Base-by-base conservation (phyloP, 1,140 invertebrate genomes). In the Heliconius melpomene region DNA sequence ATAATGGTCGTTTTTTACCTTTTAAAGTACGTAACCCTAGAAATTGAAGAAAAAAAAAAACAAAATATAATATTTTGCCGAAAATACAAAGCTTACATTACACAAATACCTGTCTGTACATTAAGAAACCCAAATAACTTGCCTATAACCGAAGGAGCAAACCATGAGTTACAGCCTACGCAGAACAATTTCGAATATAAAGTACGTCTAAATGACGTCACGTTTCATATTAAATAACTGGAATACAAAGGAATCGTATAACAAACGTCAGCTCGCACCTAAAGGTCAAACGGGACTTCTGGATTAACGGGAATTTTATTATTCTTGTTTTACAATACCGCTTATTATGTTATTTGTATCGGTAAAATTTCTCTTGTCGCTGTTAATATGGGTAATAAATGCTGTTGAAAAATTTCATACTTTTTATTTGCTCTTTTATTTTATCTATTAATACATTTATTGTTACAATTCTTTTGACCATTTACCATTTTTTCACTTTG, bases 201-300 rank as follows among this genome's bases (percentile, higher is more conserved):
- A 82, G 81, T 84, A 79, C 79, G 80, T 85, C 82, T 82, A 84
- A 88, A 86, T 86, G 84, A 86, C 80, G 77, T 87, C 87, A 88
- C 87, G 88, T 89, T 88, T 82, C 80, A 85, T 86, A 87, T 89
- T 86, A 88, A 88, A 87, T 87, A 82, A 87, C 80, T 82, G 77
- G 60, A 82, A 79, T 84, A 78, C 74, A 76, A 73, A 73, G 78
- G 80, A 80, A 77, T 84, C 78, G 74, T 74, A 29, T 66, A 66
- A 66, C 60, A 66, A 66, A 66, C 60, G 60, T 66, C 60, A 66
- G 60, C 23, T 26, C 60, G 60, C 60, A 66, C 60, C 26, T 66
- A 66, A 29, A 66, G 60, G 60, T 66, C 60, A 66, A 66, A 66
- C 60, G 60, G 60, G 60, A 66, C 9, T 29, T 11, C 26, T 66